phyloP scores from a whole-genome alignment of 1,140 invertebrate genomes.

The Pomphorhynchus laevis region DNA sequence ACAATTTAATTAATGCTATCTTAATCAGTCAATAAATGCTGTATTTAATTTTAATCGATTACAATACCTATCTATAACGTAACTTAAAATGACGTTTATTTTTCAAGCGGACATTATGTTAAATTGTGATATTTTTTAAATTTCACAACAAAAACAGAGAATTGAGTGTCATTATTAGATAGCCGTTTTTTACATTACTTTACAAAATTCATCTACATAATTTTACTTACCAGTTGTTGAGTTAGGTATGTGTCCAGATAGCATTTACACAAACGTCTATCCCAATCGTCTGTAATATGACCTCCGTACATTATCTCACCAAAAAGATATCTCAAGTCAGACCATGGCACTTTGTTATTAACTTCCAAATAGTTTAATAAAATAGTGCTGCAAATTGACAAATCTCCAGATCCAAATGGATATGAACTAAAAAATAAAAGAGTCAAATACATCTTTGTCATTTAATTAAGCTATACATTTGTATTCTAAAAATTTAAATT shows the following conservation, averaged over 20 bases:
- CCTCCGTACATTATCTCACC: slow-evolving; percentile 93
- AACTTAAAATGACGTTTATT: no score
- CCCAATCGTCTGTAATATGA: slow-evolving; percentile 86
- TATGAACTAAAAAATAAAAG: slow-evolving; percentile 23
- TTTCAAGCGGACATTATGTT: no score
- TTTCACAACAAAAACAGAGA: no score
- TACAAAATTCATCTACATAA: slow-evolving; percentile 11
- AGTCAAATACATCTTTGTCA: no score
- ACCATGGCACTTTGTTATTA: slow-evolving; percentile 23
- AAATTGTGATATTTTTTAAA: no score
- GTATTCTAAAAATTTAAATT: no score
- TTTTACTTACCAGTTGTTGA: slow-evolving; percentile 32
- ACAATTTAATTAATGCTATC: background rate
- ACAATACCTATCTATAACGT: no score
- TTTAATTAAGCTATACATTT: no score
- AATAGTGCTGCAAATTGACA: slow-evolving; percentile 66
- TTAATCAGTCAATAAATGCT: background rate
- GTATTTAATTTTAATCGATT: no score
- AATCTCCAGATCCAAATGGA: slow-evolving; percentile 44
- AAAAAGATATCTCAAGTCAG: slow-evolving; percentile 58
- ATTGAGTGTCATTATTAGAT: no score
- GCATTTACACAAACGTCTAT: slow-evolving; percentile 45
- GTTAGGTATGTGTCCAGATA: slow-evolving; percentile 69
- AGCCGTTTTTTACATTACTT: no score
- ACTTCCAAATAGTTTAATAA: slow-evolving; percentile 58